These are phyloP conservation scores for Agrilus biguttatus DNA, from an alignment of 2,888 invertebrate genomes.

Conservation along the genomic window DNA sequence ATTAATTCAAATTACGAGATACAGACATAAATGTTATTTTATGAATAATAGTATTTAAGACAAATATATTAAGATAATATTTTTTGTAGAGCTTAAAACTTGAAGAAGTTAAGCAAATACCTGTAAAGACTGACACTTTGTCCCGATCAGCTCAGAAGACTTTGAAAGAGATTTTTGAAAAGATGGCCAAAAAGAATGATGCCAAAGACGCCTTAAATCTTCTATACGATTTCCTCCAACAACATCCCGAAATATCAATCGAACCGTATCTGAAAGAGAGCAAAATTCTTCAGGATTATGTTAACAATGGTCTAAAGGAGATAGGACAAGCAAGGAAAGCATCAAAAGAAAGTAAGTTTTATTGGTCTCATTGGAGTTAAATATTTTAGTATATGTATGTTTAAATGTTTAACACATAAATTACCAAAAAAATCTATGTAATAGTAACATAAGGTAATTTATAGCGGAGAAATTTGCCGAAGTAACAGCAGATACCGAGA, in stretches of 20 bases:
- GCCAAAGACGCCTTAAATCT: conserved; percentile 68
- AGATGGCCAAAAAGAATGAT: conserved; percentile 80
- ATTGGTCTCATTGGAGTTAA: too few relatives aligned
- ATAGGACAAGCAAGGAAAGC: conserved; percentile 31
- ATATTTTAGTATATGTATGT: too few relatives aligned
- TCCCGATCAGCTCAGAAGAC: conserved; percentile 74
- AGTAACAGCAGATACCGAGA: not conserved
- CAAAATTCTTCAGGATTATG: conserved; percentile 75
- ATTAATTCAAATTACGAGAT: not conserved
- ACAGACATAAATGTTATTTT: too few relatives aligned
- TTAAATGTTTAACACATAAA: too few relatives aligned
- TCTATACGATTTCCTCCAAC: conserved; percentile 64
- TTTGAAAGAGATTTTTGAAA: conserved; percentile 76
- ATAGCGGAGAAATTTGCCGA: not conserved
- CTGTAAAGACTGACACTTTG: conserved; percentile 32
- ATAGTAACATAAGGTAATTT: too few relatives aligned
- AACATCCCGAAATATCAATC: conserved; percentile 72
- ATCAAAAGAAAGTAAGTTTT: conserved; percentile 4
- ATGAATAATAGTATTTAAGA: not conserved
- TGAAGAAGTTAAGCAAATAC: conserved; percentile 32
- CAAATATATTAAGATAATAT: not conserved
- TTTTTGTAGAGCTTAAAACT: conserved; percentile 32
- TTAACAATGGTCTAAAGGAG: conserved; percentile 58
- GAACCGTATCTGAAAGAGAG: conserved; percentile 75
- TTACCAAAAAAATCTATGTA: too few relatives aligned